A percentile compares a stretch with the other conserved stretches of the same genome.
These are phyloP conservation scores for Triplophysa bombifrons DNA, from an alignment of 2,797 vertebrate species.

Conservation along the genomic window DNA sequence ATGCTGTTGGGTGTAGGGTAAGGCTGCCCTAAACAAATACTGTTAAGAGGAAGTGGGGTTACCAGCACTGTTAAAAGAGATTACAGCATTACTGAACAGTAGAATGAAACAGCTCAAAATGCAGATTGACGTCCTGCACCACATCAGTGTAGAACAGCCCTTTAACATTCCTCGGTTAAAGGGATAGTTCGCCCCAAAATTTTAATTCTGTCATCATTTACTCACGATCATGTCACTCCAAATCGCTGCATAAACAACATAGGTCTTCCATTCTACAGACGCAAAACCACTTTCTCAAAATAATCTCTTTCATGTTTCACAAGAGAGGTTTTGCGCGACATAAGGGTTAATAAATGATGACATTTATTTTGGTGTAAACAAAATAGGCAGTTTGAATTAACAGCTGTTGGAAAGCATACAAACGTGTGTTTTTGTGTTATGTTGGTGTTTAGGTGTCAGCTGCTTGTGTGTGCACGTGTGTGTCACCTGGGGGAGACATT, in stretches of 20 bases:
- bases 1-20: constrained; percentile 37
- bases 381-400: too few species aligned
- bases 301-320: too few species aligned
- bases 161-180: neutral
- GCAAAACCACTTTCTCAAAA: too few species aligned
- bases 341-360: too few species aligned
- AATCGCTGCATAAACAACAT: too few species aligned
- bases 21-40: constrained; percentile 44
- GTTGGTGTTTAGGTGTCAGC: neutral
- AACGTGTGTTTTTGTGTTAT: constrained; percentile 3
- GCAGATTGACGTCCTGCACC: neutral
- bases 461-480: neutral
- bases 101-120: constrained; percentile 15
- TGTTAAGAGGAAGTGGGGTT: constrained; percentile 43
- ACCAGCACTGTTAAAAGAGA: constrained; percentile 43
- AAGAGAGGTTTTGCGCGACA: too few species aligned
- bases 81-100: constrained; percentile 33
- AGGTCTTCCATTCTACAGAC: too few species aligned
- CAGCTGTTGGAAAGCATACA: neutral
- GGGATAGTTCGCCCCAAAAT: too few species aligned
- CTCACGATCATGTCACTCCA: too few species aligned
- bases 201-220: too few species aligned
- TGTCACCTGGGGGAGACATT: constrained; percentile 93
- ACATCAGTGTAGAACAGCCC: neutral
- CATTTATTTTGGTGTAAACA: too few species aligned